Conservation (phyloP, 2,888 invertebrate species). For the Melieria picta region DNA sequence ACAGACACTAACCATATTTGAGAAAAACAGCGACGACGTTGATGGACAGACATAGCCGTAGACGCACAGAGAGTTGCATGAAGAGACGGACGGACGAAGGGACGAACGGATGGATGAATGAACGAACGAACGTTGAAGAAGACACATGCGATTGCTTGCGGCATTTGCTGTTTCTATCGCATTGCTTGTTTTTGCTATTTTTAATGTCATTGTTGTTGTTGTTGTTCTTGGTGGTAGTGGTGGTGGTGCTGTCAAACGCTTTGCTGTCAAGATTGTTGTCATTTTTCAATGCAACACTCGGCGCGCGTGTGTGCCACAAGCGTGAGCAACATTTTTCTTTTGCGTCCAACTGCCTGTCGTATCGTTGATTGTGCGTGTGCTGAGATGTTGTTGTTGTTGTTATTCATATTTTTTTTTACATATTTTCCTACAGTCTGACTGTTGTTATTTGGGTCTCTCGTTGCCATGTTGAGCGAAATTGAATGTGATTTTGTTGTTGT, state of each 20-base stretch:
- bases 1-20: background rate
- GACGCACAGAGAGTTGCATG: background rate
- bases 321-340: constrained; percentile 4
- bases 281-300: constrained; percentile 42
- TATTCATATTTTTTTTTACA: background rate
- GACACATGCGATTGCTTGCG: constrained; percentile 22
- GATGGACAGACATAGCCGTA: constrained; percentile 16
- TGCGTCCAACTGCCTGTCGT: background rate
- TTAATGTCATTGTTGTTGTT: background rate
- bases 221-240: constrained; percentile 12
- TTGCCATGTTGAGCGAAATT: constrained; percentile 33
- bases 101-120: background rate
- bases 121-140: constrained; percentile 5
- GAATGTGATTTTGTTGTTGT: constrained; percentile 29
- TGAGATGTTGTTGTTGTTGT: constrained; percentile 11
- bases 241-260: constrained; percentile 43
- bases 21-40: constrained; percentile 11
- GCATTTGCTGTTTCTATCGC: constrained; percentile 5
- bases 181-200: background rate
- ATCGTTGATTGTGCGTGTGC: background rate
- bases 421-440: background rate
- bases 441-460: constrained; percentile 2
- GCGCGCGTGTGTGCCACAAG: background rate
- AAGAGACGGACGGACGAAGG: background rate
- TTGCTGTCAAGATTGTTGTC: constrained; percentile 45